A percentile compares a stretch with the other conserved stretches of the same genome.
Conservation (phyloP, 2,888 invertebrate species). For the Anthrax anthrax region DNA sequence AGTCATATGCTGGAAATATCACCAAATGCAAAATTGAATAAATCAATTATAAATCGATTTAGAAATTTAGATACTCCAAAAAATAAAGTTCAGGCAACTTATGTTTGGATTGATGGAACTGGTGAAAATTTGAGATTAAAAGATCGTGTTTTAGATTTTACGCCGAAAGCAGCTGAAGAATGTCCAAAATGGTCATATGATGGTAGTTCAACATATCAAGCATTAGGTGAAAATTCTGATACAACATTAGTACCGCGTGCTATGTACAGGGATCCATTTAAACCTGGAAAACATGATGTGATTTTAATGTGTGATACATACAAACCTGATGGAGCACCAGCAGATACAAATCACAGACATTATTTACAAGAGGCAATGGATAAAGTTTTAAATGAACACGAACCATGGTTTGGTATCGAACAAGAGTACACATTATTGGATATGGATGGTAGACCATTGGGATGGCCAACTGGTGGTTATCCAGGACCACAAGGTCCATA, state of each 20-base stretch:
- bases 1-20: conserved; percentile 37
- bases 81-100: conserved; percentile 43
- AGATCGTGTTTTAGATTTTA: conserved; percentile 50
- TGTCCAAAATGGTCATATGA: conserved; percentile 64
- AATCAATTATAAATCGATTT: conserved; percentile 55
- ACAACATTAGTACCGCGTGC: conserved; percentile 61
- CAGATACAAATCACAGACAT: conserved; percentile 38
- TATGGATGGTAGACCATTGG: conserved; percentile 47
- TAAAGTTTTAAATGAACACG: conserved; percentile 42
- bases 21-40: conserved; percentile 69
- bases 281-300: conserved; percentile 51
- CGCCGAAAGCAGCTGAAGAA: conserved; percentile 45
- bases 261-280: conserved; percentile 68
- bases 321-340: conserved; percentile 37
- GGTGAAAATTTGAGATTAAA: conserved; percentile 55
- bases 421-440: conserved; percentile 47
- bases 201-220: conserved; percentile 57
- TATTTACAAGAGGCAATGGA: conserved; percentile 38
- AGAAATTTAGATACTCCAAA: conserved; percentile 48
- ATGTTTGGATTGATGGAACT: conserved; percentile 65
- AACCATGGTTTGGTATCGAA: conserved; percentile 62
- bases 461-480: conserved; percentile 57
- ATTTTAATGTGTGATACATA: conserved; percentile 67
- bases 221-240: conserved; percentile 51
- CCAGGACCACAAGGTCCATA: conserved; percentile 63